Base-by-base conservation (phyloP, 2,113 vertebrate species). In the Agapornis roseicollis region DNA sequence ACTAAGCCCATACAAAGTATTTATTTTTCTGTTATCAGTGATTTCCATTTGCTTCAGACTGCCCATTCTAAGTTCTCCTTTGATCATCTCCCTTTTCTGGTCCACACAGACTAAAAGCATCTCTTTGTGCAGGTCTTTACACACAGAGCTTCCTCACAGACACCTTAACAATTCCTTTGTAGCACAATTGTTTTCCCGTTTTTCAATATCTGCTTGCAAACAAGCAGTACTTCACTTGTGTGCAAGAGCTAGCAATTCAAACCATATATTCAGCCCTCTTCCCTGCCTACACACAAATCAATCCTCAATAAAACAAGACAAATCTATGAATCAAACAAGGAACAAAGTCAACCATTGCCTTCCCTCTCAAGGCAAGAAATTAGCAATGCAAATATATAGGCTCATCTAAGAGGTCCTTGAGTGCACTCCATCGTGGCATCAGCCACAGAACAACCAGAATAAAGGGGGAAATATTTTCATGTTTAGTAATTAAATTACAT, bases 381-480 rank as follows among this genome's bases (percentile, higher is more conserved):
- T 95, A 96, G 93, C 92, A 95, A 94, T 96, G 88, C 95, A 94
- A 95, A 96, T 92, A 93, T 39, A 90, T 63, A 82, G 73, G 78
- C 63, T 91, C 83, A 90, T 89, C 93, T 90, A 92, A 95, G 90
- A 96, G 94, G 87, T 96, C 82, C 69, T 94, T 87, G 88, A 97
- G 83, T 90, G 71, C 85, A 87, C 89, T 94, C 82, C 70, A 90
- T 94, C 90, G 91, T 89, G 88, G 76, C 71, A 91, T 65, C 90
- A 90, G 61, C 69, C 86, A 81, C 39, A 52, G 65, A 93, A 96
- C 90, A 90, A 94, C 89, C 88, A 94, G 86, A 92, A 90, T 78
- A 68, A 64, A 90, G 72, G 61, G 69, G 80, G 66, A 93, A 95
- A 95, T 92, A 91, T 94, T 95, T 95, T 95, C 80, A 65, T 79